Evolutionary conservation across 2,797 vertebrate species (phyloP).

Genomic region (Limnodromus scolopaceus): DNA sequence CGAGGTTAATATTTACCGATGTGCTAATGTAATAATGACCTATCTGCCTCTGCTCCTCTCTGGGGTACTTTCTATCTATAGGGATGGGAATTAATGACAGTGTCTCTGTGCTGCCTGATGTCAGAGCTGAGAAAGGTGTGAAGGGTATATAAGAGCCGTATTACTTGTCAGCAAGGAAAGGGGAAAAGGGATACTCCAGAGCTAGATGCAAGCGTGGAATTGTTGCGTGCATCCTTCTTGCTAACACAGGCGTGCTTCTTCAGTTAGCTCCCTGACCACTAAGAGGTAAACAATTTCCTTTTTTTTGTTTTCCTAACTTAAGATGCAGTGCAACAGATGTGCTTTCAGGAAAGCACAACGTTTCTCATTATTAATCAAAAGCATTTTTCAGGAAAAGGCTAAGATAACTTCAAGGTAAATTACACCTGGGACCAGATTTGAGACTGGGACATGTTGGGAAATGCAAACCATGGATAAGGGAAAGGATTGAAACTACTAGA

Average conservation of each 20-base stretch:
- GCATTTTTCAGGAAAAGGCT: not conserved
- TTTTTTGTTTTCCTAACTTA: not conserved
- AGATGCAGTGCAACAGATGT: not conserved
- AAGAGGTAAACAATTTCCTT: constrained; percentile 69
- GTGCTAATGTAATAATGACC: not conserved
- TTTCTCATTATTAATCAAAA: not conserved
- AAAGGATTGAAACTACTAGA: not conserved
- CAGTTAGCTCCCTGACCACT: not conserved
- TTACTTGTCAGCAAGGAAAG: constrained; percentile 15
- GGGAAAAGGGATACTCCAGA: constrained; percentile 30
- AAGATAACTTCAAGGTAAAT: not conserved
- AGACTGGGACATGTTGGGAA: not conserved
- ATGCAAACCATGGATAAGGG: not conserved
- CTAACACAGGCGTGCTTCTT: constrained; percentile 18
- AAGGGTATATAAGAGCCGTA: constrained; percentile 72
- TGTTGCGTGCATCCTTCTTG: not conserved
- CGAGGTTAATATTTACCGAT: constrained; percentile 47
- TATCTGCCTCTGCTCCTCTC: constrained; percentile 53
- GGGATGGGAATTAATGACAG: constrained; percentile 55
- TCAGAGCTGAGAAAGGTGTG: constrained; percentile 69
- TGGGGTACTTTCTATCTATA: constrained; percentile 40
- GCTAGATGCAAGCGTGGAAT: constrained; percentile 17
- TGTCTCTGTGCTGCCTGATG: constrained; percentile 66
- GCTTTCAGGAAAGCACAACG: not conserved
- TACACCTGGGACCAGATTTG: not conserved